A percentile compares a stretch with the other conserved stretches of the same genome.
These are phyloP conservation scores for Malthinus flaveolus DNA, from an alignment of 2,888 invertebrate species.

Conservation along the genomic window DNA sequence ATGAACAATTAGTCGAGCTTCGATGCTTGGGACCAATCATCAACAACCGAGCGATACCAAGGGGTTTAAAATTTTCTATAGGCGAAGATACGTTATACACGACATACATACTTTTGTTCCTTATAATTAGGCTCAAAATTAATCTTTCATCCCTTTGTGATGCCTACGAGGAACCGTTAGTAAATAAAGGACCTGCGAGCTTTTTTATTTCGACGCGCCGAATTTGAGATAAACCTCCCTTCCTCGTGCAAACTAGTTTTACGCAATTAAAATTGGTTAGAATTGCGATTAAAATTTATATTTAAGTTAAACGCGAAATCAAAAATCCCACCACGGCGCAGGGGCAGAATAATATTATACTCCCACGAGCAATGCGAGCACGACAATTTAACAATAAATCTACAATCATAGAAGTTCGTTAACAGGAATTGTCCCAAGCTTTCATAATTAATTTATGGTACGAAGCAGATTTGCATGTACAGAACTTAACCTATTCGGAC, in stretches of 20 bases:
- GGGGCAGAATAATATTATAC: constrained; percentile 31
- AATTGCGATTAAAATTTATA: too few species aligned
- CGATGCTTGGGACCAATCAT: constrained; percentile 29
- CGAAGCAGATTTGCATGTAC: constrained; percentile 54
- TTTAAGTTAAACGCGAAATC: constrained; percentile 7
- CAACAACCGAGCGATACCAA: constrained; percentile 17
- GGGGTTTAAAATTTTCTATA: constrained; percentile 27
- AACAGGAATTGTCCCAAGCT: constrained; percentile 52
- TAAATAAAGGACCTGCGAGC: constrained; percentile 16
- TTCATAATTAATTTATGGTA: constrained; percentile 54
- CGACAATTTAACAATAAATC: constrained; percentile 45
- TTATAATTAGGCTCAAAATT: constrained; percentile 29
- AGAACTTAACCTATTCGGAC: constrained; percentile 56
- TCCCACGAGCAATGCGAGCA: constrained; percentile 25
- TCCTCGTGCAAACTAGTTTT: too few species aligned
- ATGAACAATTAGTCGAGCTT: constrained; percentile 30
- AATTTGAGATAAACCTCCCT: too few species aligned
- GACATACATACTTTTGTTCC: constrained; percentile 26
- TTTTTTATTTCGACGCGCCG: neutral
- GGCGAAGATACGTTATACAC: constrained; percentile 31
- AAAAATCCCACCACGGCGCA: constrained; percentile 22
- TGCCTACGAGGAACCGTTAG: constrained; percentile 17
- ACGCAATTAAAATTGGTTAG: too few species aligned
- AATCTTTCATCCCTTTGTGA: constrained; percentile 22
- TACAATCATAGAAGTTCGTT: constrained; percentile 54